phyloP scores from a whole-genome alignment of 2,113 vertebrate genomes.

The Uropsilus gracilis region DNA sequence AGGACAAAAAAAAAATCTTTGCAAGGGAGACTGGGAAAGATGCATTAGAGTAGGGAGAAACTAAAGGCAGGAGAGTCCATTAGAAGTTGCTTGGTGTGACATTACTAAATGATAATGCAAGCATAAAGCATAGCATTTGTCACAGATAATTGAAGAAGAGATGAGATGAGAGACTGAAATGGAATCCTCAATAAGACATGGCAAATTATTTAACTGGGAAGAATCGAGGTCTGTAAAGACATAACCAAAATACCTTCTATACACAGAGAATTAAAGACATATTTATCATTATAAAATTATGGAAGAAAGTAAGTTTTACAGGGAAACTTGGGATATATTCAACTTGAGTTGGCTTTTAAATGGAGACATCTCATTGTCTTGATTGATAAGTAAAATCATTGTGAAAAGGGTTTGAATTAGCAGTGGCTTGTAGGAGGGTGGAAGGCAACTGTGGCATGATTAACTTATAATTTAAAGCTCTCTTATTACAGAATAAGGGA shows the following conservation, averaged over 20 bases:
- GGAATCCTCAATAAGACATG: not conserved
- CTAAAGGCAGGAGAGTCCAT: not conserved
- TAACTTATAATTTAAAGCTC: not conserved
- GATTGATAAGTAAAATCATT: not conserved
- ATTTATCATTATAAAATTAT: not conserved
- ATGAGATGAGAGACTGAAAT: not conserved
- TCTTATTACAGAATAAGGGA: not conserved
- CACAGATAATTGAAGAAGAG: not conserved
- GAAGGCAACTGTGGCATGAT: not conserved
- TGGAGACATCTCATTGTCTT: not conserved
- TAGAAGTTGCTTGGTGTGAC: not conserved
- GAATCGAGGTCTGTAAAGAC: not conserved
- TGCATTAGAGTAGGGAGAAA: not conserved
- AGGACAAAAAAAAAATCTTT: not conserved
- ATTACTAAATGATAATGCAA: not conserved
- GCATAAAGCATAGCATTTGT: not conserved
- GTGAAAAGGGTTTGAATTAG: not conserved
- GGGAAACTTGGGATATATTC: not conserved
- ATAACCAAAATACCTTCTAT: not conserved
- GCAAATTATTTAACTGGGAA: not conserved
- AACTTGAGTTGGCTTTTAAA: not conserved
- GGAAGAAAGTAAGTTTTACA: not conserved
- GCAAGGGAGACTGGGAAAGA: not conserved
- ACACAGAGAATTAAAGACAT: not conserved
- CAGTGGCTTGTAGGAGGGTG: accelerated